These are phyloP conservation scores for Psittacara wagleri DNA, from an alignment of 2,113 vertebrate genomes.

Conservation along the genomic window DNA sequence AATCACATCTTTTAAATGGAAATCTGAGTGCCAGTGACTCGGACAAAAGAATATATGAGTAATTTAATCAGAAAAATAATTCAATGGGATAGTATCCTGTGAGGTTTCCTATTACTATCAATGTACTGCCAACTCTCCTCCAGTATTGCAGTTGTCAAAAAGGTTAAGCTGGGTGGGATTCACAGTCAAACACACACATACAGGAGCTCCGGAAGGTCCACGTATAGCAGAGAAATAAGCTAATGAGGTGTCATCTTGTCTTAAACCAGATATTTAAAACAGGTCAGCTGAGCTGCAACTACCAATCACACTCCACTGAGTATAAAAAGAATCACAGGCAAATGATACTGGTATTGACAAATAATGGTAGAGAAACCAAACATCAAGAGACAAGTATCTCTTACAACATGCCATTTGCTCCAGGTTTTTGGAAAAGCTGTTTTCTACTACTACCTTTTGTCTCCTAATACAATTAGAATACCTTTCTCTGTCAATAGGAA, in stretches of 20 bases:
- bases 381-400: not conserved
- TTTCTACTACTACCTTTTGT: not conserved
- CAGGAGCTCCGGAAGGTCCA: not conserved
- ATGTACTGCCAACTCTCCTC: not conserved
- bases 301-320: not conserved
- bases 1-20: not conserved
- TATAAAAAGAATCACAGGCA: not conserved
- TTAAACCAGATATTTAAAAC: slow-evolving; percentile 44
- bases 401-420: not conserved
- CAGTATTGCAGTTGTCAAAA: not conserved
- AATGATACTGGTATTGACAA: not conserved
- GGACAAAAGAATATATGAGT: not conserved
- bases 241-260: not conserved
- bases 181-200: not conserved
- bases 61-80: not conserved
- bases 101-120: not conserved
- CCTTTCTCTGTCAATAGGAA: not conserved
- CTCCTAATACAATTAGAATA: not conserved
- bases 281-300: slow-evolving; percentile 18
- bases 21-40: not conserved
- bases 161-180: not conserved
- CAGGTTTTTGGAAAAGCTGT: not conserved
- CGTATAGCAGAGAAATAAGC: not conserved
- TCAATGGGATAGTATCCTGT: not conserved
- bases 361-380: not conserved